phyloP scores from a whole-genome alignment of 2,888 invertebrate species.

The Ochropacha duplaris region DNA sequence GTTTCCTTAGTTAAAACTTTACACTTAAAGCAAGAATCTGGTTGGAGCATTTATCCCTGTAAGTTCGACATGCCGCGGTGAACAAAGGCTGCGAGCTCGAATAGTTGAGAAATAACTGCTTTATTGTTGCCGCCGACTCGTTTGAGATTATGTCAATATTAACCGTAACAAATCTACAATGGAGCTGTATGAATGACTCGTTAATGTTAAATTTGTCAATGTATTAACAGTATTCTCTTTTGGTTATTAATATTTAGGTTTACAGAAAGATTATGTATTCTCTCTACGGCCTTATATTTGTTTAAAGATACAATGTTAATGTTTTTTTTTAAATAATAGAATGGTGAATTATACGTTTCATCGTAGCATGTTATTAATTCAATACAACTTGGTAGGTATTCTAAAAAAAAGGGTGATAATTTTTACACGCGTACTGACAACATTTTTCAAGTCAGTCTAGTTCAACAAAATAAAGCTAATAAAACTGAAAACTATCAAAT shows the following conservation, averaged over 20 bases:
- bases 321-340: neutral
- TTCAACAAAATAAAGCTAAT: too few species aligned
- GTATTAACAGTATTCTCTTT: neutral
- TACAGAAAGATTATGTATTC: neutral
- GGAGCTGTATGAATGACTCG: slow-evolving; percentile 11
- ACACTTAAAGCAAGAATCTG: slow-evolving; percentile 20
- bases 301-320: neutral
- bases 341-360: too few species aligned
- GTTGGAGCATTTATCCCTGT: slow-evolving; percentile 11
- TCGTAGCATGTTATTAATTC: too few species aligned
- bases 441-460: too few species aligned
- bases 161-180: slow-evolving; percentile 25
- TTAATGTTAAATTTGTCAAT: slow-evolving; percentile 11
- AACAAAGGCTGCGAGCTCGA: slow-evolving; percentile 23
- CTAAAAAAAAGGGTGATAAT: too few species aligned
- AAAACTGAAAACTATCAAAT: too few species aligned
- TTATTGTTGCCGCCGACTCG: slow-evolving; percentile 22
- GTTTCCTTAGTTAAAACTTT: slow-evolving; percentile 9
- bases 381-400: too few species aligned
- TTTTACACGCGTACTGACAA: too few species aligned
- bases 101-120: slow-evolving; percentile 20
- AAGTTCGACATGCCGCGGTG: slow-evolving; percentile 17
- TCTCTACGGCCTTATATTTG: neutral
- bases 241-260: neutral
- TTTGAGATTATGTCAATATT: slow-evolving; percentile 31